Conservation (phyloP, 2,113 vertebrate species). For the Symphodus melops region DNA sequence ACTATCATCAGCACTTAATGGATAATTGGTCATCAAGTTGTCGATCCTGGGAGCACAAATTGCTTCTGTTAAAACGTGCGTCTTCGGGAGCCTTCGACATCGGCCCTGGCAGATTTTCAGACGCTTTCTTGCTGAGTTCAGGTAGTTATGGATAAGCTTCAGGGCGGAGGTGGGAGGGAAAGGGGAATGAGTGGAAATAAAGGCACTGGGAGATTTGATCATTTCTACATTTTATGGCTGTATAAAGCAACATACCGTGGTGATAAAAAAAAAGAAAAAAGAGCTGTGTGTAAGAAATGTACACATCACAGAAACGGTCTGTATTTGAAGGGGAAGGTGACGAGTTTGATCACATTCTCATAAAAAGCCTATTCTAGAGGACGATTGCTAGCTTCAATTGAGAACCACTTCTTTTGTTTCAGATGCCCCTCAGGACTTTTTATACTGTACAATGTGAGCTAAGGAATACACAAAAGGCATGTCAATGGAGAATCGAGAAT, state of each 20-base stretch:
- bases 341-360: background rate
- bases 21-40: constrained; percentile 32
- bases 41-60: constrained; percentile 11
- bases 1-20: constrained; percentile 10
- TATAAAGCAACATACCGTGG: constrained; percentile 10
- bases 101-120: constrained; percentile 1
- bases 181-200: constrained; percentile 4
- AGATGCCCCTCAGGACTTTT: background rate
- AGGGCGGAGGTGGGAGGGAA: background rate
- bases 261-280: background rate
- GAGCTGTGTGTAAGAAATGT: background rate
- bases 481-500: too few species aligned
- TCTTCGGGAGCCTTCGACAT: constrained; percentile 13
- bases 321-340: constrained; percentile 4
- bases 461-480: too few species aligned
- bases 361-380: background rate
- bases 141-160: constrained; percentile 13
- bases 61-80: background rate
- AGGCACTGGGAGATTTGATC: background rate
- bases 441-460: background rate
- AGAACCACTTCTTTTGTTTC: background rate
- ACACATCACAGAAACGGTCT: background rate
- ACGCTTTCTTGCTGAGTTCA: background rate
- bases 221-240: constrained; percentile 4
- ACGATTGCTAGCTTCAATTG: background rate